Conservation (phyloP, 1,140 invertebrate genomes). For the Pogonomyrmex californicus region DNA sequence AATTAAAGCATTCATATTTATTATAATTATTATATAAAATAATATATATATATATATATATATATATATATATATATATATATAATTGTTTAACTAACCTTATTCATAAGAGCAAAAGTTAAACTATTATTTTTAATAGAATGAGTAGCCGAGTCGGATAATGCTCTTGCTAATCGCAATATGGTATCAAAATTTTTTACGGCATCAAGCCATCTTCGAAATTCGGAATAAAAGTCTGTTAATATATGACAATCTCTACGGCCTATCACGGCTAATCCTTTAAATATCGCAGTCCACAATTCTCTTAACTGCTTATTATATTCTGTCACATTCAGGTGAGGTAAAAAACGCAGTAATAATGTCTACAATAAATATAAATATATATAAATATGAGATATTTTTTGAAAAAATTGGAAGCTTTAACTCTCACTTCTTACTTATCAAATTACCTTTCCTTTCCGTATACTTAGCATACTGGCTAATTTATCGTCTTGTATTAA, state of each 20-base stretch:
- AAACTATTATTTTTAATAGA: constrained; percentile 83
- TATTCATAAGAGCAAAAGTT: constrained; percentile 82
- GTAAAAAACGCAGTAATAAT: constrained; percentile 88
- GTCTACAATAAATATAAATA: constrained; percentile 81
- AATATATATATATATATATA: too few relatives aligned
- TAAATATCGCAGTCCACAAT: constrained; percentile 87
- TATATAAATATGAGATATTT: neutral
- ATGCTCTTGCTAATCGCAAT: constrained; percentile 78
- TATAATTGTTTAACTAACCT: constrained; percentile 75
- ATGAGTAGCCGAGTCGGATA: constrained; percentile 80
- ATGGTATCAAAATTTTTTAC: constrained; percentile 73
- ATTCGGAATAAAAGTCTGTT: constrained; percentile 86
- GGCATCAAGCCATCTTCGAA: constrained; percentile 85
- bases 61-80: too few relatives aligned
- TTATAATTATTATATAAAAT: neutral
- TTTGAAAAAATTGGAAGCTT: constrained; percentile 2
- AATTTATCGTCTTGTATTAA: constrained; percentile 90
- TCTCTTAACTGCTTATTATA: constrained; percentile 85
- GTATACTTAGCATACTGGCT: constrained; percentile 89
- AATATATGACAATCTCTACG: constrained; percentile 86
- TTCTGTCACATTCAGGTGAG: constrained; percentile 85
- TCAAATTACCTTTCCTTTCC: constrained; percentile 90
- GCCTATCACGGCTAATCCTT: constrained; percentile 86
- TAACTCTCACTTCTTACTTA: neutral
- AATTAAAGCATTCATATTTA: neutral